Base-by-base conservation (phyloP, 2,888 invertebrate species). In the Stegophylla sp. region DNA sequence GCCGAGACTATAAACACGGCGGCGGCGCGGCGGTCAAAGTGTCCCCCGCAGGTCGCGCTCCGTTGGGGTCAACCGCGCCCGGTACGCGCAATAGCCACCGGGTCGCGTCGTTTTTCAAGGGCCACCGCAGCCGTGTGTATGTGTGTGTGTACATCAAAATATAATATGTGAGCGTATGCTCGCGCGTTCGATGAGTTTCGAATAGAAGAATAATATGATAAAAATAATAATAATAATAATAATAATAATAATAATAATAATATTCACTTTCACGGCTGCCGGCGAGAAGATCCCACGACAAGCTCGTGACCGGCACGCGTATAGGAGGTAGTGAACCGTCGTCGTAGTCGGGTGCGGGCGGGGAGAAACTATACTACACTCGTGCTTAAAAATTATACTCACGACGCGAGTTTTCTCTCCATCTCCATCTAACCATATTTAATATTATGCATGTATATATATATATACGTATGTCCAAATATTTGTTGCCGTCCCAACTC, bases 251-350 rank as follows among this genome's bases (percentile, higher is more conserved):
- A 61, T 61, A 28, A 45, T 61, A 34, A 41, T 76, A 41, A 56
- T 67, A 77, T 67, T 77, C 69, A 61, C 79, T 79, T 79, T 79
- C 71, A 59, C 79, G 79, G 69, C 79, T 79, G 79, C 79, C 79
- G 79, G 79, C 79, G 61, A 71, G 79, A 79, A 79, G 79, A 79
- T 79, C 69, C 79, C 79, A 69, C 69, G 69, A 61, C 59, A 23
- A 71, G 79, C 79, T 71, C 79, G 79, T 79, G 79, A 79, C 79
- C 71, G 71, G 79, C 71, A 59, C 77, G 77, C 56, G 67, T 53
- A 34, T 23, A 20, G 4, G 5, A n/a, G 34, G 51, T 1, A 17
- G 41, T 13, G 53, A 56, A 12, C 20, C 20, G 64, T n/a, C 17
- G n/a, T 63, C 17, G 17, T 0, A 17, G 13, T 7, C 34, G 13